These are phyloP conservation scores for Stegodyphus dumicola DNA, from an alignment of 1,140 invertebrate genomes.

Conservation along the genomic window DNA sequence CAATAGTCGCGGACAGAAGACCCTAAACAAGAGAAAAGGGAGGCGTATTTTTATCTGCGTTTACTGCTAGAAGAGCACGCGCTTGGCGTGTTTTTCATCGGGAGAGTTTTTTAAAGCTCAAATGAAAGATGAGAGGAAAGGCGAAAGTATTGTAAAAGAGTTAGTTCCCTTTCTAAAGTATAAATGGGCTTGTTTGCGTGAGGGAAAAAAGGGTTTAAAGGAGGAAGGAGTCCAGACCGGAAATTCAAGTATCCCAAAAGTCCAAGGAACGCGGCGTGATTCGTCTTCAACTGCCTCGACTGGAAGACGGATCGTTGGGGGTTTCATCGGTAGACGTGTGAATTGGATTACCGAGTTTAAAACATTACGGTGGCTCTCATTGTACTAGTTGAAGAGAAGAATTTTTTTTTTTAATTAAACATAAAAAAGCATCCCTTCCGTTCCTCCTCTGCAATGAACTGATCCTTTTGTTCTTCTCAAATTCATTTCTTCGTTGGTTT, in stretches of 20 bases:
- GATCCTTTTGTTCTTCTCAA: not conserved
- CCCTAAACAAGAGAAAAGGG: too few relatives aligned
- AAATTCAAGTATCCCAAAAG: slow-evolving; percentile 36
- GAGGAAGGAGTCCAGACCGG: not conserved
- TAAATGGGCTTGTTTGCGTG: too few relatives aligned
- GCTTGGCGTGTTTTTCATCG: too few relatives aligned
- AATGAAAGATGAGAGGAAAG: too few relatives aligned
- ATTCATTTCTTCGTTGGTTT: not conserved
- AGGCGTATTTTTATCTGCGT: too few relatives aligned
- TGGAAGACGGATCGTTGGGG: slow-evolving; percentile 13
- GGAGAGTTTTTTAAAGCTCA: too few relatives aligned
- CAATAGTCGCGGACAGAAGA: too few relatives aligned
- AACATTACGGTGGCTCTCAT: not conserved
- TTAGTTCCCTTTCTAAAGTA: too few relatives aligned
- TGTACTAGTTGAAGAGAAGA: not conserved
- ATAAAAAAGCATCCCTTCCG: not conserved
- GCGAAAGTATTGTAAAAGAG: too few relatives aligned
- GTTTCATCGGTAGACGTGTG: slow-evolving; percentile 36
- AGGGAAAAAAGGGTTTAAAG: too few relatives aligned
- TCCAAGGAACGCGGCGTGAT: slow-evolving; percentile 19
- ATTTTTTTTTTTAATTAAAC: not conserved
- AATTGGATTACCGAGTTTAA: slow-evolving; percentile 56
- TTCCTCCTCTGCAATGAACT: slow-evolving; percentile 12
- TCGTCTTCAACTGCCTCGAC: slow-evolving; percentile 18
- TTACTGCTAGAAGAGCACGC: too few relatives aligned